Evolutionary conservation across 2,888 invertebrate species (phyloP).

Genomic region (Calephelis perditalis): DNA sequence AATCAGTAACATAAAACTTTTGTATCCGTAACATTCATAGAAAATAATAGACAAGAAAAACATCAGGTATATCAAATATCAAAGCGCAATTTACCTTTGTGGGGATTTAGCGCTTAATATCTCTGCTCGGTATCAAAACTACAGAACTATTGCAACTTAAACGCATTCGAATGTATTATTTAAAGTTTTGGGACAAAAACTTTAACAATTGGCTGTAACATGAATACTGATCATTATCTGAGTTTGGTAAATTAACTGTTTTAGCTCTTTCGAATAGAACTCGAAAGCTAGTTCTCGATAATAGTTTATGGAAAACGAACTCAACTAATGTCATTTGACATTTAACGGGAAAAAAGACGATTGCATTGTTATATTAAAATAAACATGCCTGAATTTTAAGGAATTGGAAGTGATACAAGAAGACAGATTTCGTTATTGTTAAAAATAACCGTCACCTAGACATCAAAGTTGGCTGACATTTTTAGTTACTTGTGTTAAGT

Average conservation of each 20-base stretch:
- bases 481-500: too few species aligned
- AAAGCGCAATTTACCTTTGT: conserved; percentile 70
- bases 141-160: conserved; percentile 60
- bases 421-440: too few species aligned
- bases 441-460: too few species aligned
- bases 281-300: too few species aligned
- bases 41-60: conserved; percentile 49
- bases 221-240: conserved; percentile 73
- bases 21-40: conserved; percentile 41
- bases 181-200: conserved; percentile 44
- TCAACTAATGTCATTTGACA: too few species aligned
- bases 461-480: too few species aligned
- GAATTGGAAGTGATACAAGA: too few species aligned
- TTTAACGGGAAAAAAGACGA: too few species aligned
- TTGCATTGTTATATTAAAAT: too few species aligned
- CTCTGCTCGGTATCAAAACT: conserved; percentile 54
- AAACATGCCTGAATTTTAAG: too few species aligned
- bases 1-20: conserved; percentile 51
- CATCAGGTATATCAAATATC: conserved; percentile 68
- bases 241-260: conserved; percentile 62
- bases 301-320: too few species aligned
- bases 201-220: conserved; percentile 65
- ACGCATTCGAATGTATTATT: conserved; percentile 66
- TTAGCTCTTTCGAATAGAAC: too few species aligned
- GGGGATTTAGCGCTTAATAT: conserved; percentile 57